Base-by-base conservation (phyloP, 2,888 invertebrate genomes). In the Platycnemis pennipes region DNA sequence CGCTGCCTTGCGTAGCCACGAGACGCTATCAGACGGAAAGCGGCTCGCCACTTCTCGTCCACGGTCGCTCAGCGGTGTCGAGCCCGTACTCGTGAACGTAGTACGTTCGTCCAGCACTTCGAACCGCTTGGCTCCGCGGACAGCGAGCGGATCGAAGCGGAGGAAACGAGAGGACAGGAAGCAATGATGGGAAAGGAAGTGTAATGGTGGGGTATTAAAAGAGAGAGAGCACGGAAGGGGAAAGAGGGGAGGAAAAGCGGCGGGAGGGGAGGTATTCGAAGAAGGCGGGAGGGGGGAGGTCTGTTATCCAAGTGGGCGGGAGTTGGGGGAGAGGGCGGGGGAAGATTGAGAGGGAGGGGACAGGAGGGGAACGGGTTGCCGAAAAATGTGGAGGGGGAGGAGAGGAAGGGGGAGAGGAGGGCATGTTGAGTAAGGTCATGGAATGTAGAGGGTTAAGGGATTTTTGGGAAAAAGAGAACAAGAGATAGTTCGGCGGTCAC, bases 151-250 rank as follows among this genome's bases (percentile, higher is more conserved):
- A n/a, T 26, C 63, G 63, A 63, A 63, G n/a, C 5, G 26, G n/a
- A 26, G 63, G 63, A 26, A 63, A 63, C 2, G n/a, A 63, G 63
- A n/a, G 63, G 63, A 63, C 5, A 63, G 63, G 26, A 26, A 63
- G 63, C n/a, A 63, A 63, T 63, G 63, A 63, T 19, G 63, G 63
- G 63, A n/a, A 26, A 63, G 63, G 26, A 63, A 63, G 63, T n/a
- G n/a, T 63, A 63, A 63, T 63, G 63, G 63, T n/a, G 63, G 63
- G 63, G 63, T 63, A 63, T 63, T 63, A 63, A 63, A 63, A 63
- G n/a, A 5, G n/a, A n/a, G n/a, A n/a, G n/a, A n/a, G n/a, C n/a
- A n/a, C n/a, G n/a, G n/a, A n/a, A n/a, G 46, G 49, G n/a, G 16
- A 53, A 2, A 2, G 26, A 46, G 31, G 8, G 42, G 7, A 44